Percentiles rank a stretch among this genome's conserved stretches.
Conservation (phyloP, 2,888 invertebrate species). For the Drosophila quinaria region DNA sequence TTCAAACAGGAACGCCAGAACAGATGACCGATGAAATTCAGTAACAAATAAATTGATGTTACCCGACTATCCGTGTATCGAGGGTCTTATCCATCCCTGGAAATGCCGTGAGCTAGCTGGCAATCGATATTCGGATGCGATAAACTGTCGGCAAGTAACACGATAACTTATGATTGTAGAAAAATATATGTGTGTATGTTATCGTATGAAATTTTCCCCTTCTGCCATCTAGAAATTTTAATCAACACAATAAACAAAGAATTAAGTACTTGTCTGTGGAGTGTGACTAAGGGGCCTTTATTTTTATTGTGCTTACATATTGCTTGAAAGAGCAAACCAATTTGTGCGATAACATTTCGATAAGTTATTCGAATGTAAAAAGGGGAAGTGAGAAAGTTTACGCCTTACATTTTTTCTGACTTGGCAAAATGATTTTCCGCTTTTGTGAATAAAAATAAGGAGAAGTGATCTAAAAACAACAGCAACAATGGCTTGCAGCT, state of each 20-base stretch:
- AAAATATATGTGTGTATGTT: not conserved
- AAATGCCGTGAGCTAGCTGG: too few relatives aligned
- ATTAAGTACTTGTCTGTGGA: not conserved
- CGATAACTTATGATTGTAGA: not conserved
- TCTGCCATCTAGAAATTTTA: not conserved
- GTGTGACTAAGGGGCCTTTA: not conserved
- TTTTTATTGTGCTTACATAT: not conserved
- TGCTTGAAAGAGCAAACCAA: not conserved
- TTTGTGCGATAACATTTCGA: slow-evolving; percentile 13
- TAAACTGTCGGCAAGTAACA: too few relatives aligned
- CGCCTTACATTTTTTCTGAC: slow-evolving; percentile 5
- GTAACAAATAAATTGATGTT: too few relatives aligned
- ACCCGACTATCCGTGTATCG: too few relatives aligned
- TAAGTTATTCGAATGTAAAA: not conserved
- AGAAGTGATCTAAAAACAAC: not conserved
- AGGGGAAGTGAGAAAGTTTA: slow-evolving; percentile 13
- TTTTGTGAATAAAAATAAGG: slow-evolving; percentile 6
- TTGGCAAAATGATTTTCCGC: slow-evolving; percentile 3
- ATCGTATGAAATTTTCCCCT: not conserved
- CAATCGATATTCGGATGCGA: too few relatives aligned
- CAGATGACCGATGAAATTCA: too few relatives aligned
- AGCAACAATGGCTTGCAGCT: slow-evolving; percentile 45
- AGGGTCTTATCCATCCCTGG: too few relatives aligned
- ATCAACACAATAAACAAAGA: not conserved
- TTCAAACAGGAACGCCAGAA: too few relatives aligned